Evolutionary conservation across 2,797 vertebrate species (phyloP), one percentile per base, ranked within the genome.

Genomic region (Rhodeus uyekii): DNA sequence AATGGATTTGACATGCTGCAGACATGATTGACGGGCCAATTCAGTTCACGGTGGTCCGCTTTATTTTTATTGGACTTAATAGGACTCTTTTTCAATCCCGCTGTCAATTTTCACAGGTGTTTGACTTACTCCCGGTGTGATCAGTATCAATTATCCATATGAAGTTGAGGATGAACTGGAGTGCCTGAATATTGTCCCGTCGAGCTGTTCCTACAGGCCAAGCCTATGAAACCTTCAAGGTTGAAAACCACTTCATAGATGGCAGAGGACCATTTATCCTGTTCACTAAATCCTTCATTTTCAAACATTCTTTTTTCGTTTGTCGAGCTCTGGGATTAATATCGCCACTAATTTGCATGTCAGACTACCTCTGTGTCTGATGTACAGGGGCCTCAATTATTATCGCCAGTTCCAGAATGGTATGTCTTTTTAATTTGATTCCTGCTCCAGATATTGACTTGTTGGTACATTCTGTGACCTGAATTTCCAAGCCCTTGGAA

Each of bases 281-380:
- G 18, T 10, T 55, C 32, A 0, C 22, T 39, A n/a, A 53, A 12
- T 78, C 18, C 1, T 18, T 65, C 8, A 19, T 3, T 65, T 4
- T 19, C 14, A 36, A 48, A 58, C 39, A 13, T n/a, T 29, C 36
- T 29, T 18, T n/a, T n/a, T n/a, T n/a, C n/a, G 36, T 53, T 36
- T 44, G 12, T 53, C 36, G 94, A 72, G 76, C 24, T 55, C 85
- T n/a, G 93, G 94, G 29, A 50, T 94, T 84, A 93, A 93, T 88
- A 86, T 92, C 72, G 87, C 82, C 8, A 92, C 92, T 48, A 93
- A 94, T 87, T 0, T 94, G 75, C 0, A 64, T 3, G 18, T 91
- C 29, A 39, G 29, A 73, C 1, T 61, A 9, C 92, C 92, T 4
- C 1, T 82, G 0, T 94, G 93, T 42, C 82, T 94, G 60, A 74